phyloP scores from a whole-genome alignment of 37 sponge, comb jelly and placozoan genomes.

The Crambe crambe region DNA sequence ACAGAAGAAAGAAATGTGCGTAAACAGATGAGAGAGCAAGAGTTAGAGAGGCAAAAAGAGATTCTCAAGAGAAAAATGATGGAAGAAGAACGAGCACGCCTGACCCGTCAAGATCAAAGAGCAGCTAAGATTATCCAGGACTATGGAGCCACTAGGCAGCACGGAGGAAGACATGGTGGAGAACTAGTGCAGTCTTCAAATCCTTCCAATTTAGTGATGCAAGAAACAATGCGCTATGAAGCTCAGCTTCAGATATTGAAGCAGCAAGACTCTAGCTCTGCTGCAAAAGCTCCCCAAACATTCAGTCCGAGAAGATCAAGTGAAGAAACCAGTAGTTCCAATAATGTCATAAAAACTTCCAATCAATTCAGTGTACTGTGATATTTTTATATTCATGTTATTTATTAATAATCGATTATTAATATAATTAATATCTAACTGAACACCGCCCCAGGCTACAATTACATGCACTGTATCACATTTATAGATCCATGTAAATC shows the following conservation, averaged over 20 bases:
- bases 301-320: neutral
- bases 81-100: conserved; percentile 39
- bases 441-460: no score
- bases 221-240: conserved; percentile 14
- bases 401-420: neutral
- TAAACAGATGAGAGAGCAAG: conserved; percentile 26
- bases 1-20: conserved; percentile 22
- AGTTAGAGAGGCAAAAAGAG: conserved; percentile 32
- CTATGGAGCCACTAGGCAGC: conserved; percentile 22
- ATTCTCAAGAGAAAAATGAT: neutral
- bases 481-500: no score
- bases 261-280: neutral
- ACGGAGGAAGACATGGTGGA: no score
- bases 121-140: conserved; percentile 13
- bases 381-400: neutral
- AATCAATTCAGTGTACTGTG: conserved; percentile 31
- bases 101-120: neutral
- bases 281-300: neutral
- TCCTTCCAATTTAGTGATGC: neutral
- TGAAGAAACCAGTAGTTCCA: neutral
- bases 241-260: conserved; percentile 5
- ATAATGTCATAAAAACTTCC: neutral
- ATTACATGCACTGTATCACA: no score
- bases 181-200: neutral
- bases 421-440: neutral